Conservation (phyloP, 1,140 invertebrate genomes). For the Drosophila parvula region DNA sequence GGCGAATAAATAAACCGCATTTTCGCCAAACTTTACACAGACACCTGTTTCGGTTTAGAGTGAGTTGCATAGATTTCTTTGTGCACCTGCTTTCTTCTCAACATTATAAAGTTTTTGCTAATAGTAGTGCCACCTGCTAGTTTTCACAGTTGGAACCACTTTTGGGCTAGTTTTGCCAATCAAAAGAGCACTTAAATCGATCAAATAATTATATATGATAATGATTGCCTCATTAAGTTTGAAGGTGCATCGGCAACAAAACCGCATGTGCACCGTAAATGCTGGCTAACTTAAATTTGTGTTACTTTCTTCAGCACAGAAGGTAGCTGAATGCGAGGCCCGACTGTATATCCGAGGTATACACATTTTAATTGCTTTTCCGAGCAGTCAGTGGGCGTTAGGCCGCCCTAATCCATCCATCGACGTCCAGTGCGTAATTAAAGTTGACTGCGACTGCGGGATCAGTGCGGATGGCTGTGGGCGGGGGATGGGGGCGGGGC, state of each 20-base stretch:
- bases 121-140: constrained; percentile 1
- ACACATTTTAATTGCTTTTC: constrained; percentile 78
- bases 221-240: not conserved
- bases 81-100: not conserved
- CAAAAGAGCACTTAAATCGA: not conserved
- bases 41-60: not conserved
- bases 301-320: not conserved
- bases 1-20: no score
- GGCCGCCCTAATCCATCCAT: constrained; percentile 67
- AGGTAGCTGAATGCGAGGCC: not conserved
- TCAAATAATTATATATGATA: not conserved
- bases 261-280: not conserved
- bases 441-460: constrained; percentile 72
- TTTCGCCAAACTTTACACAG: not conserved
- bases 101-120: constrained; percentile 3
- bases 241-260: not conserved
- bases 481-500: not conserved
- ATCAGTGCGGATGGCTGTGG: constrained; percentile 50
- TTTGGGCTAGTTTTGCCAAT: not conserved
- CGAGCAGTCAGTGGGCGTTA: constrained; percentile 51
- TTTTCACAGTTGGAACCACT: not conserved
- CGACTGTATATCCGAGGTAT: constrained; percentile 43
- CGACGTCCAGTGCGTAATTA: constrained; percentile 67
- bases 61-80: not conserved
- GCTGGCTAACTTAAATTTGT: not conserved